phyloP scores from a whole-genome alignment of 2,113 vertebrate genomes.

The Bombycilla garrulus region DNA sequence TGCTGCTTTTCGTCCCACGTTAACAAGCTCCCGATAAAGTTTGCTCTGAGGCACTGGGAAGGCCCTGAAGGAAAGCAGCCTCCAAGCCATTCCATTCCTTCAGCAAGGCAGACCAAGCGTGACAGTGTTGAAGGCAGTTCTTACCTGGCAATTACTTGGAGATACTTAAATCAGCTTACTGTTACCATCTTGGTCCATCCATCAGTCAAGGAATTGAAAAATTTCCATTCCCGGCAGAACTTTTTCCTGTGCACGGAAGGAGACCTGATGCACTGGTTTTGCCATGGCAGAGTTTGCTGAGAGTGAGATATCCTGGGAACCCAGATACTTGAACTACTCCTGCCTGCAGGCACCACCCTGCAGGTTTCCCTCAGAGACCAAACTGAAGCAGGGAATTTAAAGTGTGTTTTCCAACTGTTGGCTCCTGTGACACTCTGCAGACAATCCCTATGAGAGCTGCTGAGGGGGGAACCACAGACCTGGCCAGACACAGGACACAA shows the following conservation, averaged over 20 bases:
- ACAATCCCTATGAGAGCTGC: background rate
- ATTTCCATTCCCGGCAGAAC: background rate
- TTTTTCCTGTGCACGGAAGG: too few species aligned
- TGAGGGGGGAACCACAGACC: background rate
- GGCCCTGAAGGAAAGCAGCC: background rate
- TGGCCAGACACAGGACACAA: fast-evolving
- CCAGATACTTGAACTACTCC: background rate
- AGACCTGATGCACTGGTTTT: background rate
- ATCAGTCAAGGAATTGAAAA: background rate
- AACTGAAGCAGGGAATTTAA: background rate
- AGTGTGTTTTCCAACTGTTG: background rate
- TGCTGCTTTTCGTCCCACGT: fast-evolving
- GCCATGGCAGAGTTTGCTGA: background rate
- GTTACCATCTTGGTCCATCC: background rate
- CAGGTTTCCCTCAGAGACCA: background rate
- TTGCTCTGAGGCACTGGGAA: too few species aligned
- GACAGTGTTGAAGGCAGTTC: background rate
- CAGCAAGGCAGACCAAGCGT: background rate
- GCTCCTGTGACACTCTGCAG: background rate
- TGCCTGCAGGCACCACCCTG: background rate
- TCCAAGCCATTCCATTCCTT: background rate
- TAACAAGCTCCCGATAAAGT: too few species aligned
- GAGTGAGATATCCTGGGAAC: background rate
- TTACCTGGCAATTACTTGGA: background rate
- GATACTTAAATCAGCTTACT: background rate